Evolutionary conservation across 23 tunicate species (phyloP), one percentile per base, ranked within the genome.

Genomic region (Trididemnum clinides): DNA sequence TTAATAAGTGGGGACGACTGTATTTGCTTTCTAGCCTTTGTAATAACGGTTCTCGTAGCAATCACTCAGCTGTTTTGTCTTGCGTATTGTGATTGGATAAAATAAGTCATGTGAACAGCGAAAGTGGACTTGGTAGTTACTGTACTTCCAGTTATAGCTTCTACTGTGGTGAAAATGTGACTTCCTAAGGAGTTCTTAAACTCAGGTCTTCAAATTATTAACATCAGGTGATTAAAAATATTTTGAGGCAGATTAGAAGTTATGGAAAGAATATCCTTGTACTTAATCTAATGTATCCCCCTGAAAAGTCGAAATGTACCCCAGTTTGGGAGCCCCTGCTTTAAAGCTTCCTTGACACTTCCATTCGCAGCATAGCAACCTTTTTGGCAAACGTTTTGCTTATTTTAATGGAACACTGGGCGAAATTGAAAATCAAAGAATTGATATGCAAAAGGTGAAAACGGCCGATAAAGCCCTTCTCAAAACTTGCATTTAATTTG

Each of bases 281-380:
- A 73, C 57, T 73, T 73, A 73, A 73, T 38, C 80, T 73, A 73
- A 73, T 36, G 57, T 73, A 73, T 7, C 80, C 57, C 80, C 54
- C 19, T 73, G 30, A 36, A 73, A 73, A 73, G 54, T 36, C 57
- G 80, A 73, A 69, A 69, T 69, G 75, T 69, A 69, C 37, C 75
- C 75, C 10, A 69, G 75, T 28, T 69, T 30, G 75, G 75, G 34
- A 69, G 32, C 75, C 75, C 36, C 36, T 69, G 75, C n/a, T 69
- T 20, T 69, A 62, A 44, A 10, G 15, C 54, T 15, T 7, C 10
- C 54, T 44, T 15, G 15, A 44, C n/a, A n/a, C n/a, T n/a, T n/a
- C n/a, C n/a, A n/a, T n/a, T n/a, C n/a, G n/a, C n/a, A n/a, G n/a
- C n/a, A n/a, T n/a, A n/a, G n/a, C n/a, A n/a, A n/a, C n/a, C n/a